Evolutionary conservation across 1,140 invertebrate species (phyloP).

Genomic region (Danaus melanippus): DNA sequence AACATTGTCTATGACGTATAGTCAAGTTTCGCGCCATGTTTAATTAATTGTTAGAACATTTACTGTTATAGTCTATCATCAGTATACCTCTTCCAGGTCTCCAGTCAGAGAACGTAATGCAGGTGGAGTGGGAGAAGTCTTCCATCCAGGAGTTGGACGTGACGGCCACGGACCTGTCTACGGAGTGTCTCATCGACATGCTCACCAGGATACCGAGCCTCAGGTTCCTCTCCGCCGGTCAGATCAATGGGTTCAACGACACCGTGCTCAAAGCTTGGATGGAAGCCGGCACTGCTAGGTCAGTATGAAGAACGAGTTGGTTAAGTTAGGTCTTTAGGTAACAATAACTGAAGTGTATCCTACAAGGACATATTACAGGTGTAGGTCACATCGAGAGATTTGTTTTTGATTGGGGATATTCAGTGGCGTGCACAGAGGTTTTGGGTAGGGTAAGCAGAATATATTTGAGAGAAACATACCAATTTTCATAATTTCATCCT

Average conservation of each 20-base stretch:
- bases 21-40: no score
- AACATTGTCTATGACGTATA: no score
- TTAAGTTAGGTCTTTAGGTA: no score
- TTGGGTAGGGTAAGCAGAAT: no score
- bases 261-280: conserved; percentile 91
- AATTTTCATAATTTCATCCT: no score
- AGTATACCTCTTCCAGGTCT: conserved; percentile 74
- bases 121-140: conserved; percentile 98
- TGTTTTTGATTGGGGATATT: no score
- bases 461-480: no score
- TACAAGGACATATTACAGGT: no score
- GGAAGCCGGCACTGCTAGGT: conserved; percentile 87
- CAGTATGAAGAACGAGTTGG: conserved; percentile 1
- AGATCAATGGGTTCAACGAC: conserved; percentile 98
- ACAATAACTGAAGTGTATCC: no score
- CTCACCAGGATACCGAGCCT: conserved; percentile 89
- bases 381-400: no score
- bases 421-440: no score
- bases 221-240: conserved; percentile 93
- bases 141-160: conserved; percentile 95
- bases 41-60: no score
- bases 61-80: not conserved
- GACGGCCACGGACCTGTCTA: conserved; percentile 95
- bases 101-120: conserved; percentile 91
- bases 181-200: conserved; percentile 95